These are phyloP conservation scores for Nothobranchius kuhntae DNA, from an alignment of 2,113 vertebrate species.

Conservation along the genomic window DNA sequence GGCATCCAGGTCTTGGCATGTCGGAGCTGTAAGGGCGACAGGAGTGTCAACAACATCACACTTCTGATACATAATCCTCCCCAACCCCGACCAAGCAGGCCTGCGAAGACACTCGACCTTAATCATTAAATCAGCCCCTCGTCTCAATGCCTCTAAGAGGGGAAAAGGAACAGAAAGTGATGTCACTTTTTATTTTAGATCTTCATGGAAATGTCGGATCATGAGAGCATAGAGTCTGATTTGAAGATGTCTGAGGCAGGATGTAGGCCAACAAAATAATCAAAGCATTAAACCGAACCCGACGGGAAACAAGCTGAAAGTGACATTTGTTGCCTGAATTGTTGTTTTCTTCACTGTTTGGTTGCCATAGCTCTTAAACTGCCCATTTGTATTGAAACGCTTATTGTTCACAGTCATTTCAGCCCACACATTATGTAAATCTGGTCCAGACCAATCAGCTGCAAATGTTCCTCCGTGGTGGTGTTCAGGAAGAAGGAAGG, in stretches of 20 bases:
- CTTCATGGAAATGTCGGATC: conserved; percentile 25
- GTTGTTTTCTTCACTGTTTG: conserved; percentile 58
- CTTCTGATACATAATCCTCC: conserved; percentile 59
- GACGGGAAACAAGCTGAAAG: conserved; percentile 38
- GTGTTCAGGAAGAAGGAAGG: conserved; percentile 29
- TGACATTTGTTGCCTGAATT: conserved; percentile 51
- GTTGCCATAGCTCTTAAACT: conserved; percentile 64
- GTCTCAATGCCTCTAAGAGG: conserved; percentile 34
- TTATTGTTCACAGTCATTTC: conserved; percentile 54
- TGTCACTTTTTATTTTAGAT: conserved; percentile 43
- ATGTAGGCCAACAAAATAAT: conserved; percentile 50
- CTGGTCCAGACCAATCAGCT: conserved; percentile 45
- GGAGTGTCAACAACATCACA: conserved; percentile 68
- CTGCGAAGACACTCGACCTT: conserved; percentile 26
- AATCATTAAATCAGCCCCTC: conserved; percentile 57
- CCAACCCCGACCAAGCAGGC: conserved; percentile 22
- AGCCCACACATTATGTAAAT: conserved; percentile 59
- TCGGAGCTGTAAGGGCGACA: conserved; percentile 55
- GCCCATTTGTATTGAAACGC: conserved; percentile 42
- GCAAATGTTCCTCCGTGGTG: conserved; percentile 28
- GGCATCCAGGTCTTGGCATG: conserved; percentile 51
- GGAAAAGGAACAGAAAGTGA: conserved; percentile 29
- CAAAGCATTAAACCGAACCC: conserved; percentile 36
- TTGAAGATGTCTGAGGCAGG: conserved; percentile 30
- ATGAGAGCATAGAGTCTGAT: conserved; percentile 36